Evolutionary conservation across 2,888 invertebrate species (phyloP), one percentile per base, ranked within the genome.

Genomic region (Neoascia interrupta): DNA sequence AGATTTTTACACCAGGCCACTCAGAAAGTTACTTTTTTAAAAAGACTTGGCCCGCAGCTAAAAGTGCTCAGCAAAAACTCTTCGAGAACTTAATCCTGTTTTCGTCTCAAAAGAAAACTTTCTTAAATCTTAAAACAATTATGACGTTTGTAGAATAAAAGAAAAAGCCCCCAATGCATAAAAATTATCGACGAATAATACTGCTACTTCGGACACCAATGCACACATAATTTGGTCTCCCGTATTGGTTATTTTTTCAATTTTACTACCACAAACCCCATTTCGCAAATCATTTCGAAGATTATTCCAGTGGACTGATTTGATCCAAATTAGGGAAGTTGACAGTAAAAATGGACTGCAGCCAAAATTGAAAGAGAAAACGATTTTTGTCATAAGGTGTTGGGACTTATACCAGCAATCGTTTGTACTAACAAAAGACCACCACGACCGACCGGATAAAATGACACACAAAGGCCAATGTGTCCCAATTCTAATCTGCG

Each of bases 361-460:
- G 2, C 41, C 41, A 45, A 56, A 63, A 63, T 60, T 53, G 51
- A 37, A 53, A 53, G 23, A 37, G 31, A n/a, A 60, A 47, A 45
- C 10, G 34, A 64, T 64, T 72, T 76, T 76, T 76, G 76, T 76
- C 58, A 54, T 53, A 60, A 76, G 76, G 76, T 76, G 76, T 76
- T 60, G 26, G 41, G 64, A 28, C 72, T 76, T 76, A 76, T 45
- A n/a, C n/a, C 37, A 16, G 19, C 58, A 69, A 76, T 76, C 72
- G 72, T 21, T 75, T 76, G 53, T 54, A 60, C 36, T 64, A 37
- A 72, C 64, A 76, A 76, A 60, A 64, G 58, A 64, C 72, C 28
- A 72, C 64, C 72, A 60, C 64, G 45, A 31, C 58, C 16, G 64
- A 64, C 58, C 16, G 64, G 72, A 72, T 60, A 39, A 66, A 64